Conservation (phyloP, 1,140 invertebrate species). For the Phocides pigmalion region DNA sequence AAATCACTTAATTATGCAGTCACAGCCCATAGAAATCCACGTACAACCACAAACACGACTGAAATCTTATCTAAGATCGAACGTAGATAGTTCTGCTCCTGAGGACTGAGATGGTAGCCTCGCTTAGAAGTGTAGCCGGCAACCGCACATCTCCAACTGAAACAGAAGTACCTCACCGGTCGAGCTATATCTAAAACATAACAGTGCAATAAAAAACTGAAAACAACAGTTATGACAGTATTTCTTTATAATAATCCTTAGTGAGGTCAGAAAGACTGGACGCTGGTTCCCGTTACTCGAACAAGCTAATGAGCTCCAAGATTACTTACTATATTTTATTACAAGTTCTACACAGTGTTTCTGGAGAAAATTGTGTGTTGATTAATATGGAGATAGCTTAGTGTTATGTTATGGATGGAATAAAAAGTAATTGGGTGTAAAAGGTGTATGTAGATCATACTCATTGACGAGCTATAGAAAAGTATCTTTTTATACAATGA, state of each 20-base stretch:
- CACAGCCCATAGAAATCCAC: no score
- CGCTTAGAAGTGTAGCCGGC: no score
- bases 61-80: no score
- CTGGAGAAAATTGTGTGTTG: slow-evolving; percentile 5
- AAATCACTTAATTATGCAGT: no score
- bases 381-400: slow-evolving; percentile 6
- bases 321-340: slow-evolving; percentile 25
- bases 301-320: slow-evolving; percentile 18
- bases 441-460: neutral
- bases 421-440: neutral
- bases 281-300: slow-evolving; percentile 12
- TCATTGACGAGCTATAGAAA: neutral
- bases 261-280: slow-evolving; percentile 26
- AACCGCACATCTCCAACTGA: no score
- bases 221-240: slow-evolving; percentile 13
- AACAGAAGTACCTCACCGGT: no score
- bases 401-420: neutral
- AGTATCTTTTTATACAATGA: neutral
- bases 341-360: neutral
- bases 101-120: no score
- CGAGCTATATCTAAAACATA: no score
- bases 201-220: no score
- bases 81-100: no score
- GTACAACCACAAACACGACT: no score
- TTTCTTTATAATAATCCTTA: slow-evolving; percentile 26